These are phyloP conservation scores for Apodemus speciosus DNA, from an alignment of 2,113 vertebrate genomes.

Conservation along the genomic window DNA sequence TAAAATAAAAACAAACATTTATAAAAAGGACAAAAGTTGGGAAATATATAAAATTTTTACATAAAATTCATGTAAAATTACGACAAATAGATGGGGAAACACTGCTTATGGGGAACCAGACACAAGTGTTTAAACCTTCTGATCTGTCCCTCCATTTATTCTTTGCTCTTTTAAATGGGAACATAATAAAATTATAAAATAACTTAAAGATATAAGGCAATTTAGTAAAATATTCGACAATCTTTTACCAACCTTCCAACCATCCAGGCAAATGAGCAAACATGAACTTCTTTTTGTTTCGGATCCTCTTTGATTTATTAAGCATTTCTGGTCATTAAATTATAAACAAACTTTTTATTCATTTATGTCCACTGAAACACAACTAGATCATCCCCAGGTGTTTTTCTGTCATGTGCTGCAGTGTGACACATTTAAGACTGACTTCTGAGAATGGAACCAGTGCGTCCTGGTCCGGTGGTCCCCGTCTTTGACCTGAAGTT, in stretches of 20 bases:
- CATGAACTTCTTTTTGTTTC: not conserved
- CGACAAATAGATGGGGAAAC: not conserved
- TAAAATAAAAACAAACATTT: not conserved
- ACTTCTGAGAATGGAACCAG: not conserved
- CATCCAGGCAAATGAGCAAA: not conserved
- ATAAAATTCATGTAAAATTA: not conserved
- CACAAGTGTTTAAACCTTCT: not conserved
- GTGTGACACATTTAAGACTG: not conserved
- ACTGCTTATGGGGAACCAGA: not conserved
- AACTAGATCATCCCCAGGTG: not conserved
- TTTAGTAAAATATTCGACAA: not conserved
- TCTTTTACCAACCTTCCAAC: not conserved
- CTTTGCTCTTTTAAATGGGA: not conserved
- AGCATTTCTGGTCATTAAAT: not conserved
- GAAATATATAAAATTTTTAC: not conserved
- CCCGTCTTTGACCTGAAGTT: not conserved
- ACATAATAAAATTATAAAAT: not conserved
- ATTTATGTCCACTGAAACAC: not conserved
- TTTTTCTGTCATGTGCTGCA: not conserved
- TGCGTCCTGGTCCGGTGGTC: not conserved
- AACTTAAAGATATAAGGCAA: not conserved
- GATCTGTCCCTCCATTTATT: not conserved
- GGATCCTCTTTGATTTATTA: not conserved
- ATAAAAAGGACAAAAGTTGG: not conserved
- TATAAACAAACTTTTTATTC: not conserved